Evolutionary conservation across 2,113 vertebrate genomes (phyloP), one percentile per base, ranked within the genome.

Genomic region (Barbus barbus): DNA sequence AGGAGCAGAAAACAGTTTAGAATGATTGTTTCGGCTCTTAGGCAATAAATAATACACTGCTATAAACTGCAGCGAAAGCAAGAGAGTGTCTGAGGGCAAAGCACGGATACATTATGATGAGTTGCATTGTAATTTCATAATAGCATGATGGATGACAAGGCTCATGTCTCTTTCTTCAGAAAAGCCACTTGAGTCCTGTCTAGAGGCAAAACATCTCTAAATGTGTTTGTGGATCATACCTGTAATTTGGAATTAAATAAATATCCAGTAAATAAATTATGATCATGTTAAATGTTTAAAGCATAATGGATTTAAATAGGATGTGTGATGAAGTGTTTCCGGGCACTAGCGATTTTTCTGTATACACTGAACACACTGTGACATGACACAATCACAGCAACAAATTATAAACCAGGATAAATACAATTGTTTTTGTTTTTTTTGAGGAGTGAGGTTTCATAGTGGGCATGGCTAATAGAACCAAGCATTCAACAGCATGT

Each of bases 11-110:
- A 51, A 78, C 46, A 9, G 13, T 71, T 69, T 44, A 41, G 16
- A 46, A 26, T 58, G 1, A 69, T 60, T 67, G 60, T 86, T 81
- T 86, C n/a, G 80, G 84, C 74, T 65, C 79, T 24, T 31, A 67
- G 67, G 81, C 24, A 86, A 89, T 91, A 85, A 91, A 91, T 91
- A 90, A 89, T 88, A 78, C 89, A 90, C 61, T 69, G 65, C 28
- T 65, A 41, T 72, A 84, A 16, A 69, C 72, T 78, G 53, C 31
- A 78, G 48, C 33, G 11, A 28, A 44, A 74, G 33, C 36, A 36
- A 48, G 77, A 86, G 87, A 88, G 77, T 75, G 77, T 61, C 67
- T 80, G 44, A 86, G 86, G 80, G 79, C 33, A 8, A 24, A 48
- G 85, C 83, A 76, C 44, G 7, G 74, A 84, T 89, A 82, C 78